phyloP scores from a whole-genome alignment of 2,113 vertebrate species.

The Apteryx mantelli region DNA sequence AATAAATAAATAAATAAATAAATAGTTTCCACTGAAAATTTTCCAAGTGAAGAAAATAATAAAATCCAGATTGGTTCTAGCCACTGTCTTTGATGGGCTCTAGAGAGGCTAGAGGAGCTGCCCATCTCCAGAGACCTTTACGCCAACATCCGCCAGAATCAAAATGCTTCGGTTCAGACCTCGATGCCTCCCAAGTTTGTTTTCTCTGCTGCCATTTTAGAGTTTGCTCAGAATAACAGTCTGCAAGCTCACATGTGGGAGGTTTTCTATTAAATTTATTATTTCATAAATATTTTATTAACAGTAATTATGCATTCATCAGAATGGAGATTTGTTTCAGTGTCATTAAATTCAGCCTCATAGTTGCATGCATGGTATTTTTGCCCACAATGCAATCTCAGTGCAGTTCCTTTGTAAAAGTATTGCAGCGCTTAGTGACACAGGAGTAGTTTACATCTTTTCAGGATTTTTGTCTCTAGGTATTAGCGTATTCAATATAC shows the following conservation, averaged over 20 bases:
- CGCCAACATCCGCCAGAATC: rapidly evolving
- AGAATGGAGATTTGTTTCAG: not conserved
- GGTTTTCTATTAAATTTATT: slow-evolving; percentile 16
- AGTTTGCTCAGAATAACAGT: not conserved
- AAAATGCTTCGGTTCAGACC: not conserved
- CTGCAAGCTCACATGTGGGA: not conserved
- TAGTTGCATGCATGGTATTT: not conserved
- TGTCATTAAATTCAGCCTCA: not conserved
- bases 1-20: not conserved
- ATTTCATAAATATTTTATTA: slow-evolving; percentile 42
- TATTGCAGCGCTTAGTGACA: not conserved
- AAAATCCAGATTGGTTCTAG: rapidly evolving
- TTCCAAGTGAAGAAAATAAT: not conserved
- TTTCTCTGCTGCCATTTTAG: not conserved
- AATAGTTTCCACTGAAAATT: not conserved
- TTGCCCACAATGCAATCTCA: not conserved
- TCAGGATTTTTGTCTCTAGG: not conserved
- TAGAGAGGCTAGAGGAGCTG: not conserved
- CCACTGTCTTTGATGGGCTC: not conserved
- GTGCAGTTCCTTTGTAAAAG: not conserved
- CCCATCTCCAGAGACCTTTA: not conserved
- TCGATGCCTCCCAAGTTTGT: not conserved
- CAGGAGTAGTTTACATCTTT: not conserved
- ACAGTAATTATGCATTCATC: slow-evolving; percentile 21
- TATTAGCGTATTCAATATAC: not conserved